Evolutionary conservation across 2,797 vertebrate species (phyloP), one percentile per base, ranked within the genome.

Genomic region (Megaceryle alcyon): DNA sequence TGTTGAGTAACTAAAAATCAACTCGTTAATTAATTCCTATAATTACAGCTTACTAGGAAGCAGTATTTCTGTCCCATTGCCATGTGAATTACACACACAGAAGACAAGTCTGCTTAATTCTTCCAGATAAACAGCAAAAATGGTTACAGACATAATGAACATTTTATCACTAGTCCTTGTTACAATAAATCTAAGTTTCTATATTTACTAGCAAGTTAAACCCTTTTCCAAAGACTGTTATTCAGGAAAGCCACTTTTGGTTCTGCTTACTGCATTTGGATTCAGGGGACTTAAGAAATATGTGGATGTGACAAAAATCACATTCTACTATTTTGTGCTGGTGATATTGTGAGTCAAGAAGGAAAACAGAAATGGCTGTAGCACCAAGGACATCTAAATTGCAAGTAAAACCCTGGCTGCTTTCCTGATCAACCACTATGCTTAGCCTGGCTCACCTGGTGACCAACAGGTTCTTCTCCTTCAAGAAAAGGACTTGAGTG

Each of bases 391-490:
- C 14, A 14, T 19, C 46, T 37, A 41, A 85, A 85, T 2, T 41
- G 7, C 44, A 53, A 49, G 49, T 19, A 73, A 54, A 79, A 81
- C 13, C 25, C 63, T 0, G 3, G 6, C 51, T 75, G 29, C 72
- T 63, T 64, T 88, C 33, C 39, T 73, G 31, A 89, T 17, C 14
- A 2, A 87, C 21, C 54, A 23, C 20, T 31, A 37, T 9, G 14
- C 41, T 63, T 35, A 48, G 72, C 17, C 23, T 66, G 23, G 53
- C 88, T 97, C 97, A 99, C 99, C 99, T 99, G 41, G 99, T 99
- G 77, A 99, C 97, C 60, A 99, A 97, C 14, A 99, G 98, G 95
- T 99, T 99, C 97, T 98, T 99, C 94, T 98, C 98, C 94, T 98
- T 98, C 63, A 99, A 97, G 91, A 99, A 99, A 83, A 99, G 70